Evolutionary conservation across 1,140 invertebrate species (phyloP).

Genomic region (Camponotus floridanus): DNA sequence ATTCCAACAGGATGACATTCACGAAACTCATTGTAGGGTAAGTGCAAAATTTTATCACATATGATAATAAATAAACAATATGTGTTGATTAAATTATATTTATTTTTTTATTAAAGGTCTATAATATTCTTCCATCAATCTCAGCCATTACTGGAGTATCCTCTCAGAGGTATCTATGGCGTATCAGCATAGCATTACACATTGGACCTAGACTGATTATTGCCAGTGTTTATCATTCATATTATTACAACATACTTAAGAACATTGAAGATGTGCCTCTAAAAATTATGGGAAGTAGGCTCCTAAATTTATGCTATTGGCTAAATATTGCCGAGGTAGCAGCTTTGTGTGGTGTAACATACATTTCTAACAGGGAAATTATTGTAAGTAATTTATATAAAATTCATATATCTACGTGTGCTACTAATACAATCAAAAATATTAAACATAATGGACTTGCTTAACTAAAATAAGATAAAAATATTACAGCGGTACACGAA

Average conservation of each 20-base stretch:
- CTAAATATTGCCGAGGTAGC: conserved; percentile 94
- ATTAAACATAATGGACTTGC: background rate
- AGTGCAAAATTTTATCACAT: conserved; percentile 80
- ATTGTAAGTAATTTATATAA: conserved; percentile 91
- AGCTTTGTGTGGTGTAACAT: conserved; percentile 94
- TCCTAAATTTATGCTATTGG: conserved; percentile 93
- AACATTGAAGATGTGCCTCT: conserved; percentile 86
- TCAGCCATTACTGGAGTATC: conserved; percentile 96
- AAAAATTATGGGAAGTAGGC: conserved; percentile 84
- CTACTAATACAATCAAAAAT: background rate
- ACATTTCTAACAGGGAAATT: conserved; percentile 98
- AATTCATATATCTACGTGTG: background rate
- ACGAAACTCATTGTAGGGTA: conserved; percentile 96
- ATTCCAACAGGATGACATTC: conserved; percentile 96
- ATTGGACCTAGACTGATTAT: conserved; percentile 95
- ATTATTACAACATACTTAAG: conserved; percentile 90
- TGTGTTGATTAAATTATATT: background rate
- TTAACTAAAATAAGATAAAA: conserved; percentile 56
- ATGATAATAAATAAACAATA: conserved; percentile 29
- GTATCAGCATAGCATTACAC: conserved; percentile 95
- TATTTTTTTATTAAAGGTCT: conserved; percentile 89
- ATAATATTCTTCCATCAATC: conserved; percentile 96
- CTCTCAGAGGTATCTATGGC: conserved; percentile 96
- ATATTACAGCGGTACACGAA: conserved; percentile 94
- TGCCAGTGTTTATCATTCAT: conserved; percentile 93